A percentile compares a stretch with the other conserved stretches of the same genome.
These are phyloP conservation scores for Neolamprologus variostigma DNA, from an alignment of 2,113 vertebrate species.

Conservation along the genomic window DNA sequence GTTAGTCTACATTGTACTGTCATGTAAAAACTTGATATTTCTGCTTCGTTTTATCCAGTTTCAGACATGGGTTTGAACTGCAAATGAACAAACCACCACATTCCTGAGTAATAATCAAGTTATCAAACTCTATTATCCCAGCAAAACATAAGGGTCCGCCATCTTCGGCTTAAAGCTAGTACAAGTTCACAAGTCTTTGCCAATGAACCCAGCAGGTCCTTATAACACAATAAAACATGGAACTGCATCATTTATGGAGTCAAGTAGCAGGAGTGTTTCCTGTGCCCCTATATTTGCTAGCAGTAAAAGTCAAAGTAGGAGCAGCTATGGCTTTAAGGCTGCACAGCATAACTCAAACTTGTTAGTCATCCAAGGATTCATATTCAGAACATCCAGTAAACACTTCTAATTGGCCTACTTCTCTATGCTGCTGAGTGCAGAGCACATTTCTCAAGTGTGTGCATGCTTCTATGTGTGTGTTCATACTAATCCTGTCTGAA, in stretches of 20 bases:
- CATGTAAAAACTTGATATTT: accelerated
- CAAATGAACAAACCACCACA: neutral
- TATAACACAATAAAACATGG: neutral
- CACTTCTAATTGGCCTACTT: conserved; percentile 40
- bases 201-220: neutral
- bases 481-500: neutral
- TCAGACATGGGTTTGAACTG: neutral
- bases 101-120: neutral
- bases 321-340: neutral
- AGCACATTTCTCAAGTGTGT: neutral
- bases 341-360: neutral
- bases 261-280: neutral
- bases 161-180: neutral
- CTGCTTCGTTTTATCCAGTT: neutral
- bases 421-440: neutral
- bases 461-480: neutral
- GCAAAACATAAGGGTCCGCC: accelerated
- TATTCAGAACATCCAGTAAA: conserved; percentile 6
- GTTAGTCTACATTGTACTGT: neutral
- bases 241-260: neutral
- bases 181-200: neutral
- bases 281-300: neutral
- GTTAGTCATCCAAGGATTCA: neutral
- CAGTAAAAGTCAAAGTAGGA: neutral
- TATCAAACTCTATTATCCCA: neutral